Evolutionary conservation across 2,888 invertebrate genomes (phyloP), one percentile per base, ranked within the genome.

Genomic region (Ligdia adustata): DNA sequence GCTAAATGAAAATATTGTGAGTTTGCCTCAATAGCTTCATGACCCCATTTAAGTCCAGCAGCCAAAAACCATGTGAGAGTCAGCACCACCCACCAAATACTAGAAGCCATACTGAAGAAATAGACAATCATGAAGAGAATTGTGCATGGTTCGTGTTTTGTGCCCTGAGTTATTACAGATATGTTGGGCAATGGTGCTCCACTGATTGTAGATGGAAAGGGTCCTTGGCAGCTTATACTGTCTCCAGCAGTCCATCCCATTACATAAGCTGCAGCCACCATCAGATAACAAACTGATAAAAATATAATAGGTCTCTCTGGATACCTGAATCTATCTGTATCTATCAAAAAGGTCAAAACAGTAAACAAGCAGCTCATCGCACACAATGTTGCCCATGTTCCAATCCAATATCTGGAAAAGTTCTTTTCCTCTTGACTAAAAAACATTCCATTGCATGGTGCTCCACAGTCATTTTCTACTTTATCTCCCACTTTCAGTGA

Each of bases 301-400:
- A 98, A 99, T 68, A 99, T 98, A 52, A 99, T 98, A 1, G 99
- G 98, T 60, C 99, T 92, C 83, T 99, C 99, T 6, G 99, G 99
- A 86, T 99, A 99, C 28, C 97, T 94, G 84, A 99, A 99, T 66
- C 99, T 92, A 69, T 97, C 95, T 49, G 97, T 97, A 81, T 99
- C 99, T 60, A 99, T 96, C 53, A 98, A 91, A 79, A 98, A 99
- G 4, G 99, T 99, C 62, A 97, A 91, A 46, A 97, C 93, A 50
- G 97, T 97, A 83, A 99, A 98, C 45, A 98, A 91, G 62, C 99
- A 98, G 61, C 98, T 98, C 2, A 94, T 91, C 24, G 97, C 93
- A 76, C 99, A 99, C 31, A 98, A 87, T 31, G 96, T 93, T 2
- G 98, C 97, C 97, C 98, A 98, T 35, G 96, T 94, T 38, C 98